A percentile compares a stretch with the other conserved stretches of the same genome.
Evolutionary conservation across 2,797 vertebrate genomes (phyloP).

Genomic region (Danio choprae): DNA sequence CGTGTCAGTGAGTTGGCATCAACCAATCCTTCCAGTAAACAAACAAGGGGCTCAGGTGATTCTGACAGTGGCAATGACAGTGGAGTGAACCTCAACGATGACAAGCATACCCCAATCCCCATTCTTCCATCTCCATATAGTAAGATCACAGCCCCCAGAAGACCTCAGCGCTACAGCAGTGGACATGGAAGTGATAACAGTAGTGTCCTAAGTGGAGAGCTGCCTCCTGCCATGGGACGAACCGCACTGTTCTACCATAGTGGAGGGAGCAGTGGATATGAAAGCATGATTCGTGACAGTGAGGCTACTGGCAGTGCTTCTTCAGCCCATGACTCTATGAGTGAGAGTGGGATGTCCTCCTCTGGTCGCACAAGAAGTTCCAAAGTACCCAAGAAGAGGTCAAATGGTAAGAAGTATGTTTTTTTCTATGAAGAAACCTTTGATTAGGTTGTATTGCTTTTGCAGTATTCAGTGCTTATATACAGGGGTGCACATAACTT

Average conservation of each 20-base stretch:
- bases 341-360: slow-evolving; percentile 91
- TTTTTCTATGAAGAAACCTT: slow-evolving; percentile 38
- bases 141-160: slow-evolving; percentile 94
- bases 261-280: slow-evolving; percentile 95
- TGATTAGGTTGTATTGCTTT: not conserved
- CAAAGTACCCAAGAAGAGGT: slow-evolving; percentile 92
- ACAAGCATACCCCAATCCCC: slow-evolving; percentile 71
- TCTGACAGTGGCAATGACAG: slow-evolving; percentile 95
- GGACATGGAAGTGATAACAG: slow-evolving; percentile 98
- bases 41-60: slow-evolving; percentile 85
- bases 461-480: too few relatives aligned
- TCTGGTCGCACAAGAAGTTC: slow-evolving; percentile 88
- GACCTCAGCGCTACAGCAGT: slow-evolving; percentile 96
- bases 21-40: slow-evolving; percentile 77
- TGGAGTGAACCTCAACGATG: slow-evolving; percentile 85
- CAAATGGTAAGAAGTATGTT: slow-evolving; percentile 86
- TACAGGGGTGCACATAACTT: too few relatives aligned
- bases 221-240: slow-evolving; percentile 95
- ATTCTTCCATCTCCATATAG: slow-evolving; percentile 95
- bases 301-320: slow-evolving; percentile 97
- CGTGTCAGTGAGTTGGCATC: slow-evolving; percentile 91
- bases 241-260: slow-evolving; percentile 97
- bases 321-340: slow-evolving; percentile 95
- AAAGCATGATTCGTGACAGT: slow-evolving; percentile 97
- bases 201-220: slow-evolving; percentile 94